These are phyloP conservation scores for Pomatostomus ruficeps DNA, from an alignment of 2,113 vertebrate genomes.

Conservation along the genomic window DNA sequence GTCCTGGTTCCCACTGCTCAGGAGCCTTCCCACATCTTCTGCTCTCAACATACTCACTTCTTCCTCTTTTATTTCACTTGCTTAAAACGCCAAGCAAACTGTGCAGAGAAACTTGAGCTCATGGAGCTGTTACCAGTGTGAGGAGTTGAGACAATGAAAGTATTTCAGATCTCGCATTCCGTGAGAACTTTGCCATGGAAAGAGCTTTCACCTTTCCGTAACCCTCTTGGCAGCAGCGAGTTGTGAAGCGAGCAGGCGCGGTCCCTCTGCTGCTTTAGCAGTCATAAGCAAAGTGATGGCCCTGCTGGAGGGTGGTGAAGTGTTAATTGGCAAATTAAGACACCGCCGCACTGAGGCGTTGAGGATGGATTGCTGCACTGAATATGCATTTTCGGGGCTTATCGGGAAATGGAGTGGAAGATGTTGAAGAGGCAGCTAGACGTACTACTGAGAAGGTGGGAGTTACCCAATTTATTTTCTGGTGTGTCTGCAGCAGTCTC, in stretches of 20 bases:
- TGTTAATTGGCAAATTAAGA: constrained; percentile 38
- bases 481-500: not conserved
- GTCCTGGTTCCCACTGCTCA: not conserved
- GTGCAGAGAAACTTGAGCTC: not conserved
- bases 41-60: not conserved
- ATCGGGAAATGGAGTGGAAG: constrained; percentile 8
- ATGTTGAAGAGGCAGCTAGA: not conserved
- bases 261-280: not conserved
- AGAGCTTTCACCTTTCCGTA: not conserved
- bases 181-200: not conserved
- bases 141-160: not conserved
- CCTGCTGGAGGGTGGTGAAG: not conserved
- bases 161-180: not conserved
- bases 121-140: not conserved
- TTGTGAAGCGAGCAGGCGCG: not conserved
- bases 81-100: not conserved
- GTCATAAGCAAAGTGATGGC: not conserved
- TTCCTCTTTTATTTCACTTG: not conserved
- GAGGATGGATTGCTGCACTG: not conserved
- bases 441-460: not conserved
- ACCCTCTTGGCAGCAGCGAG: not conserved
- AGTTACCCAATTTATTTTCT: constrained; percentile 10
- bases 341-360: not conserved
- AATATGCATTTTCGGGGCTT: constrained; percentile 5
- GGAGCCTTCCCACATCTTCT: not conserved